A percentile compares a stretch with the other conserved stretches of the same genome.
Evolutionary conservation across 2,888 invertebrate genomes (phyloP).

Genomic region (Microctonus aethiopoides): DNA sequence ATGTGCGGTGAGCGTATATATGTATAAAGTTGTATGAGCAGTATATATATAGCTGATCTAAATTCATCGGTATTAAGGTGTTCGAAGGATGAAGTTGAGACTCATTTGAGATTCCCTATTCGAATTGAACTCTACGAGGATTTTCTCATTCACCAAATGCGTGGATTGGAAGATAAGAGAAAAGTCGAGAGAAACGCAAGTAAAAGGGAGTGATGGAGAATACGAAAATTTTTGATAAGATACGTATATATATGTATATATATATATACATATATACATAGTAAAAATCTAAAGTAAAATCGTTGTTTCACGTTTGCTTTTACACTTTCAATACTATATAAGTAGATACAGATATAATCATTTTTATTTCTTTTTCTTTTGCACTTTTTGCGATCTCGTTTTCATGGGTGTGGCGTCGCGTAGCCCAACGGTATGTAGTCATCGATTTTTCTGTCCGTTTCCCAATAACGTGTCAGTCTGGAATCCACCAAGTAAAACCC

Average conservation of each 20-base stretch:
- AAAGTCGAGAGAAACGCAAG: neutral
- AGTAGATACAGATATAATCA: neutral
- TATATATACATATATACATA: no score
- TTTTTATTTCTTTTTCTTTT: neutral
- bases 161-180: neutral
- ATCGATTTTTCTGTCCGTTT: constrained; percentile 62
- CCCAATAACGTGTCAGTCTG: constrained; percentile 56
- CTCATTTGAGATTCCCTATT: constrained; percentile 5
- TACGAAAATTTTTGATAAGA: constrained; percentile 10
- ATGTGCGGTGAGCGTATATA: neutral
- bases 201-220: constrained; percentile 2
- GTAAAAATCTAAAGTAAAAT: constrained; percentile 20
- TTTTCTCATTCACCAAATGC: neutral
- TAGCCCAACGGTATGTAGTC: constrained; percentile 37
- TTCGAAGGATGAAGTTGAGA: constrained; percentile 19
- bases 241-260: neutral
- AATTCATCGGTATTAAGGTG: constrained; percentile 12
- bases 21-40: neutral
- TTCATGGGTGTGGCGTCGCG: constrained; percentile 31
- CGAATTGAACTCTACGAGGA: constrained; percentile 4
- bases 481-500: constrained; percentile 42
- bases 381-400: constrained; percentile 8
- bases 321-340: neutral
- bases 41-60: neutral
- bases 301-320: neutral